Percentiles rank a stretch among this genome's conserved stretches.
Conservation (phyloP, 2,113 vertebrate species). For the Perccottus glenii region DNA sequence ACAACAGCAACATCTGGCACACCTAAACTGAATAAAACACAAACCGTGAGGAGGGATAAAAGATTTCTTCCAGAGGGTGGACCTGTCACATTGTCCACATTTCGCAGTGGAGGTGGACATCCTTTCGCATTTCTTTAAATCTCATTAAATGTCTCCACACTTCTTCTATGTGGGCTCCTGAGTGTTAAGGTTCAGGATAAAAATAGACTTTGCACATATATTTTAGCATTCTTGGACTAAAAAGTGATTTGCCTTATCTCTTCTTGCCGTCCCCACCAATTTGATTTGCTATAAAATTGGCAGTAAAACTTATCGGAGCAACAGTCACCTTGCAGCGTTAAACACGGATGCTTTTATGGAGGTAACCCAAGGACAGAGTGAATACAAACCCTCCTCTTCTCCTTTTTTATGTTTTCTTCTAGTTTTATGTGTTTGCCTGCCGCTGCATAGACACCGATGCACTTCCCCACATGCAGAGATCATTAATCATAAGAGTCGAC, state of each 20-base stretch:
- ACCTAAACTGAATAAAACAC: neutral
- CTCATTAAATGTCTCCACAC: conserved; percentile 37
- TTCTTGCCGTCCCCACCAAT: neutral
- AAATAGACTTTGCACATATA: neutral
- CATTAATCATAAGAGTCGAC: conserved; percentile 57
- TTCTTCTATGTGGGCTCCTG: conserved; percentile 6
- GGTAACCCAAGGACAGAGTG: conserved; percentile 35
- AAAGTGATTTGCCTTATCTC: neutral
- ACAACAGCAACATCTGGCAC: neutral
- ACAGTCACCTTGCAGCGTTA: neutral
- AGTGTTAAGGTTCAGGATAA: conserved; percentile 5
- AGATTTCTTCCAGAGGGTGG: neutral
- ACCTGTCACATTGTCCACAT: conserved; percentile 7
- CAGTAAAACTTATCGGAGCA: neutral
- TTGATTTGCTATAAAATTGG: conserved; percentile 4
- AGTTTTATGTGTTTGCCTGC: conserved; percentile 27
- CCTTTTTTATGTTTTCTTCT: conserved; percentile 28
- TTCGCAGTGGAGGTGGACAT: conserved; percentile 7
- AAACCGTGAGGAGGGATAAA: neutral
- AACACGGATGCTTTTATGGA: conserved; percentile 19
- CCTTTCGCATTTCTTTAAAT: conserved; percentile 34
- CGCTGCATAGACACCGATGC: conserved; percentile 25
- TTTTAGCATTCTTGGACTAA: neutral
- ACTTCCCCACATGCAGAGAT: conserved; percentile 34
- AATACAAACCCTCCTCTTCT: conserved; percentile 6